Evolutionary conservation across 2,888 invertebrate species (phyloP), one percentile per base, ranked within the genome.

Genomic region (Netelia melanura): DNA sequence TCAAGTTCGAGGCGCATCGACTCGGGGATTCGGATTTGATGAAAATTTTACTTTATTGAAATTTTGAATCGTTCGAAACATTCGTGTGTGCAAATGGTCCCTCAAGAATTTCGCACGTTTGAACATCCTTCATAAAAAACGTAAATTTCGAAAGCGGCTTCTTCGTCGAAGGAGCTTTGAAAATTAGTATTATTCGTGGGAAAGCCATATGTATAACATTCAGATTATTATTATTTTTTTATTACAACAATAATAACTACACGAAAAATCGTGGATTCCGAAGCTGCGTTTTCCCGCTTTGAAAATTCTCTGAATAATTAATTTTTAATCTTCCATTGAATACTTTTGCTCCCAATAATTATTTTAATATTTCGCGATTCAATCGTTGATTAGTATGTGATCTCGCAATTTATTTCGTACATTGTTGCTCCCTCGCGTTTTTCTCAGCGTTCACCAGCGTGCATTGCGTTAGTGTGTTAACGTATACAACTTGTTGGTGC

Each of bases 401-500:
- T 48, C 14, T 48, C 48, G 38, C 38, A 38, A 38, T 38, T 38
- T 38, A 48, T 48, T 48, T 48, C 48, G 14, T 48, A 48, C 8
- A 38, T 38, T 38, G 38, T 6, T 38, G 8, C 38, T 6, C 38
- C 6, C 38, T 6, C 38, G 38, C 6, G 38, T 14, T 62, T 74
- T 10, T 30, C 14, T 48, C 48, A 14, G 1, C 30, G n/a, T 30
- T 8, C 54, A 25, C 17, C 14, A 65, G 8, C 21, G 14, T 25
- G 43, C 23, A 52, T 10, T 56, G n/a, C 23, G 77, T 72, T 25
- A 79, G 43, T 75, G 62, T 58, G 70, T n/a, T 75, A 64, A 72
- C 64, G 23, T 30, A 68, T 67, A 56, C 52, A 72, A 64, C 11
- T 67, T 58, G 17, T 67, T 58, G 17, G 38, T 43, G 62, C 38